A percentile compares a stretch with the other conserved stretches of the same genome.
Conservation (phyloP, 2,113 vertebrate species). For the Nothocercus julius region DNA sequence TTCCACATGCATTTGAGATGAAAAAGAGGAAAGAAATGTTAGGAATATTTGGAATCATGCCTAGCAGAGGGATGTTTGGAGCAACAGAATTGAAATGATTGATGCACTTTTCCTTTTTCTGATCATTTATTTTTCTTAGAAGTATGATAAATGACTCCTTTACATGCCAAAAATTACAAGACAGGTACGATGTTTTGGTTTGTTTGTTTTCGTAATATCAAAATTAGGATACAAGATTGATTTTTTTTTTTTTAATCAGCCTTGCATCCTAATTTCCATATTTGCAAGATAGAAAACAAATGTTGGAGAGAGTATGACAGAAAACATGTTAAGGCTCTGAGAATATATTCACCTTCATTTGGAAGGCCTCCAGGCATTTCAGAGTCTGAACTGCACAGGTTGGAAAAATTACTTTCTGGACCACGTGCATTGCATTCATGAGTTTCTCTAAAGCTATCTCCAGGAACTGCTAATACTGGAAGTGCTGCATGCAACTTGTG, state of each 20-base stretch:
- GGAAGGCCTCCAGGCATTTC: constrained; percentile 23
- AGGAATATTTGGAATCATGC: constrained; percentile 44
- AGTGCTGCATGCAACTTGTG: neutral
- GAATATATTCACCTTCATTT: neutral
- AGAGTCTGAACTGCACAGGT: neutral
- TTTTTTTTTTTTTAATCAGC: neutral
- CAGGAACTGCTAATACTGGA: neutral
- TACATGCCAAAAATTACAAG: neutral
- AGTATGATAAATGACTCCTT: neutral
- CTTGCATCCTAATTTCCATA: constrained; percentile 27
- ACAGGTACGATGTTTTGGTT: constrained; percentile 7
- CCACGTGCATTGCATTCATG: neutral
- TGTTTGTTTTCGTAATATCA: neutral
- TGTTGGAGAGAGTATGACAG: neutral
- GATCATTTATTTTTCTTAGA: neutral
- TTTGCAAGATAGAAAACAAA: constrained; percentile 44
- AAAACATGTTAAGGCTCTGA: neutral
- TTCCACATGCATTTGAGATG: constrained; percentile 43
- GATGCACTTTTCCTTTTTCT: neutral
- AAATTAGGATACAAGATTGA: constrained; percentile 34
- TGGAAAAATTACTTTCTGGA: neutral
- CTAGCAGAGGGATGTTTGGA: constrained; percentile 49
- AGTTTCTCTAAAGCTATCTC: neutral
- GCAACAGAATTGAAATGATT: neutral
- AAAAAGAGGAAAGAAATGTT: constrained; percentile 52